A percentile compares a stretch with the other conserved stretches of the same genome.
Conservation (phyloP, 2,797 vertebrate species). For the Esox masquinongy region DNA sequence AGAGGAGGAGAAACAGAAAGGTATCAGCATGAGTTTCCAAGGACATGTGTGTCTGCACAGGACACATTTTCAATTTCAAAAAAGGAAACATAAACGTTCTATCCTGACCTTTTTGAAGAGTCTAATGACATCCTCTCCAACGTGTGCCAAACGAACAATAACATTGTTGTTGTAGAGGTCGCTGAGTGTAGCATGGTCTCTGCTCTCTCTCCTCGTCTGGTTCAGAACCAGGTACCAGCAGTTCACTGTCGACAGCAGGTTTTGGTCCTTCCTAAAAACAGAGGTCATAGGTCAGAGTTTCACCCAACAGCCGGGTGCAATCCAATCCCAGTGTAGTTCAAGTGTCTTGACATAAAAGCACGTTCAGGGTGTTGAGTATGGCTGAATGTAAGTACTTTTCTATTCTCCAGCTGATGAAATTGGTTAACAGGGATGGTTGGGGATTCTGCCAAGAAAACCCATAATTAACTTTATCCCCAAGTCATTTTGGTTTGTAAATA, state of each 20-base stretch:
- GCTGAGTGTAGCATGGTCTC: constrained; percentile 93
- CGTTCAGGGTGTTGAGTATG: too few relatives aligned
- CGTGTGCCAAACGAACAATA: constrained; percentile 91
- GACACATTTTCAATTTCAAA: too few relatives aligned
- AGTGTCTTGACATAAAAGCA: too few relatives aligned
- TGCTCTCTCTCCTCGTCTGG: constrained; percentile 93
- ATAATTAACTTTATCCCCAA: too few relatives aligned
- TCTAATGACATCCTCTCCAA: constrained; percentile 95
- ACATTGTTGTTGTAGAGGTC: constrained; percentile 99
- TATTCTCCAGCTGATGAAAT: too few relatives aligned
- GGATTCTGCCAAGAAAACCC: too few relatives aligned
- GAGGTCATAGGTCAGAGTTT: neutral
- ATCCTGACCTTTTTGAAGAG: constrained; percentile 94
- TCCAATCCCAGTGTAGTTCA: too few relatives aligned
- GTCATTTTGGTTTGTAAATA: too few relatives aligned
- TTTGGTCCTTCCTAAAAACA: constrained; percentile 90
- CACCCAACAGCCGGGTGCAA: too few relatives aligned
- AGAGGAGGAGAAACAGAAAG: neutral
- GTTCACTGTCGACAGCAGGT: constrained; percentile 94
- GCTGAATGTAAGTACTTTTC: too few relatives aligned
- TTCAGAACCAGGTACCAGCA: constrained; percentile 97
- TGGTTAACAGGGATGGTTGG: neutral
- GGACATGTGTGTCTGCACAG: neutral
- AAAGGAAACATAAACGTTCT: too few relatives aligned
- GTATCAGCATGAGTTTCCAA: neutral